Base-by-base conservation (phyloP, 1,140 invertebrate species). In the Ctenoplectra terminalis region DNA sequence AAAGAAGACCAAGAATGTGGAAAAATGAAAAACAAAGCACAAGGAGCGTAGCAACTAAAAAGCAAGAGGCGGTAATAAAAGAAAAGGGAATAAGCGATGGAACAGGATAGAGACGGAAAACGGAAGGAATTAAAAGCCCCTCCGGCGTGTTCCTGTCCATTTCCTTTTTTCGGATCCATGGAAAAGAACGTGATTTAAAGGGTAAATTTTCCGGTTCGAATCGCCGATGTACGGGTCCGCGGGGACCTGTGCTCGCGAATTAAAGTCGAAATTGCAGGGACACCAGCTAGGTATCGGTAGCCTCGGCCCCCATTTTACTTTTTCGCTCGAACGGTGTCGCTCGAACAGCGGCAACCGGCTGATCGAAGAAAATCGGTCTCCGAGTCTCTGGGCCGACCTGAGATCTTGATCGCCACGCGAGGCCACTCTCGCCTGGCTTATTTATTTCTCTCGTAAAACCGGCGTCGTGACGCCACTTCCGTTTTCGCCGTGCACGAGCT, bases 361-460 rank as follows among this genome's bases (percentile, higher is more conserved):
- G 67, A 85, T 85, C 72, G 83, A 69, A 56, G 78, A 67, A 86
- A 82, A 86, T 64, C 77, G 69, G 77, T 80, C 77, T 79, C 67
- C 54, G 67, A 50, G 76, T 50, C 54, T 71, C 40, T 72, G 54
- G 58, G 69, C 26, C 77, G 69, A 34, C 7, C 17, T 11, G 69
- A 80, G 63, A 86, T 86, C 70, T 82, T 85, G 72, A 85, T 85
- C 63, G 72, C 74, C 79, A 82, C 73, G 72, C 83, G 43, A 85
- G 50, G 37, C 37, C 50, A 69, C 46, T 60, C 63, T 40, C 37
- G 48, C 66, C 76, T 5, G 54, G 67, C 67, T 77, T 86, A 85
- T 76, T 81, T 86, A 81, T 85, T 85, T 85, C 60, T 52, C 54
- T 76, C 54, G 72, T 64, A 70, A 85, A 73, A 63, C 31, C 43